Base-by-base conservation (phyloP, 2,888 invertebrate species). In the Oscheius sp. region DNA sequence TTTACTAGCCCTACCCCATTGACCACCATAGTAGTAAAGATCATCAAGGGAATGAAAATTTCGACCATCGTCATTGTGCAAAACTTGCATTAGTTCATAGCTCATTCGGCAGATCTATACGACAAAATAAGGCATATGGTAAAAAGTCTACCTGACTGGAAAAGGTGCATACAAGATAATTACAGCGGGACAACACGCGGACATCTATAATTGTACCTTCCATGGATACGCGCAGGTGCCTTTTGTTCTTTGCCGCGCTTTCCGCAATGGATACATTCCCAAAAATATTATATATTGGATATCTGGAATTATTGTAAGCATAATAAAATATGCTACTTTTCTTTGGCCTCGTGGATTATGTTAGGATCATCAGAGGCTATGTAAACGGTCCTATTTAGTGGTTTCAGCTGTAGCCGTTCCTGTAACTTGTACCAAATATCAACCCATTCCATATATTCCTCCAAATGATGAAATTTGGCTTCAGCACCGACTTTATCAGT, bases 131-230 rank as follows among this genome's bases (percentile, higher is more conserved):
- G 35, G 18, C 1, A n/a, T 58, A n/a, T 58, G 35, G 27, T 2
- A 9, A 13, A 7, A 29, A 5, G 2, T 27, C 16, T 86, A 94
- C 95, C 92, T 98, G 98, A 72, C 97, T 97, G 73, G 97, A 97
- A 89, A 99, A 98, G 0, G 99, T 99, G 90, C 98, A 98, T n/a
- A 99, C 98, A 75, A 99, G 91, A 90, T 93, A 94, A 89, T 98
- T 95, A 86, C 93, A 93, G 88, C 93, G 91, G 0, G 97, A 93
- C 53, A 99, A 91, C 91, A 97, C 92, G 89, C 95, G 93, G 79
- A 98, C 93, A 88, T 99, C 98, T 16, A 94, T 91, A 69, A 99
- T 93, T 76, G 99, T 94, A 1, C 98, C 98, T 81, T 93, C 92
- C 41, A 99, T 91, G 0, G 97, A 96, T 12, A 93, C 92, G 87